Base-by-base conservation (phyloP, 1,140 invertebrate species). In the Cydia pomonella region DNA sequence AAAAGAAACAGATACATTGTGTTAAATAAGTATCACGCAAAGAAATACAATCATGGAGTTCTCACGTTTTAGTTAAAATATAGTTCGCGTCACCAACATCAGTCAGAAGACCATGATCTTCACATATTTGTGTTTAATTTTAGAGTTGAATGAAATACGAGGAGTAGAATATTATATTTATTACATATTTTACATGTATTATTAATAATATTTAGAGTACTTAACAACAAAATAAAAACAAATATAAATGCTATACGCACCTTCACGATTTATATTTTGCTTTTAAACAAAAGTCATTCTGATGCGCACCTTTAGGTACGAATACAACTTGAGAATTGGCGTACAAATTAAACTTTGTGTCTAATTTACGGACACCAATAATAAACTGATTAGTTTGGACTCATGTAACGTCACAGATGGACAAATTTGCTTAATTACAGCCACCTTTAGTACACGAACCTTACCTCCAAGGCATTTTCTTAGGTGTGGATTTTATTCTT, bases 391-490 rank as follows among this genome's bases (percentile, higher is more conserved):
- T 41, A 41, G 38, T 41, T 41, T 41, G 38, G 12, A 41, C 38
- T 12, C 38, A 13, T 41, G 12, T 41, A 13, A 13, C 10, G 47
- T 50, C 18, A 50, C 47, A 50, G 47, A 50, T 21, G 10, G 18
- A 18, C 5, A 59, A 5, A 21, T 6, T 59, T 3, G 3, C 16
- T 59, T 59, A 10, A 59, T 21, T 21, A 21, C 53, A 23, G 53
- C 21, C 53, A 23, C 12, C 18, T 21, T 18, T 12, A n/a, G 21
- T 59, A 7, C 50, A 23, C 53, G 53, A 59, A 59, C 21, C 16
- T 85, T 79, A 88, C 80, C 81, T 85, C 85, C 86, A 89, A 13
- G 85, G 75, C 53, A 75, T 78, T 73, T 80, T 79, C 53, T 27
- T 72, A 23, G n/a, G 33, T 13, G 38, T 16, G 21, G 21, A 9